Evolutionary conservation across 1,140 invertebrate species (phyloP).

Genomic region (Eulimnadia texana): DNA sequence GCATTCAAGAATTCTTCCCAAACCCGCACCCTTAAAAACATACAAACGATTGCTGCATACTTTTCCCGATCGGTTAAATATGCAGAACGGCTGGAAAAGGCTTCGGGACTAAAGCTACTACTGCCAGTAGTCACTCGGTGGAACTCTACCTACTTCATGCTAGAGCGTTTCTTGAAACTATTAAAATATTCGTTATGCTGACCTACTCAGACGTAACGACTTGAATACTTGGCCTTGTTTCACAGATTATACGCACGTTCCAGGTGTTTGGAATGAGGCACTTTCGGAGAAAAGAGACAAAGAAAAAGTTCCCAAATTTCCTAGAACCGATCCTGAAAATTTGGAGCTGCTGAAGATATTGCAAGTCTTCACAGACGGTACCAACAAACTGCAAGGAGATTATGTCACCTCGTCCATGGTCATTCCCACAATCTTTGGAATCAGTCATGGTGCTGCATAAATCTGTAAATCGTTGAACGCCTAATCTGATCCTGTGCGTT

Average conservation of each 20-base stretch:
- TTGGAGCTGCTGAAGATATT: not conserved
- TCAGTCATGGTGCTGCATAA: not conserved
- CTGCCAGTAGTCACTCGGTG: conserved; percentile 1
- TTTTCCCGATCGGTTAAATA: not conserved
- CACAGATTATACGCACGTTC: not conserved
- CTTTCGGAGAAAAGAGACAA: not conserved
- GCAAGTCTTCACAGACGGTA: not conserved
- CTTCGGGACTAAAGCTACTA: not conserved
- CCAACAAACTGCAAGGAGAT: not conserved
- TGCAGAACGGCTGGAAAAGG: not conserved
- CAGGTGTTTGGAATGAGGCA: not conserved
- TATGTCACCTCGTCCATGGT: not conserved
- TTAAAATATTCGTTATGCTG: not conserved
- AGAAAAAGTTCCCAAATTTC: not conserved
- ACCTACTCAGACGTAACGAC: no score
- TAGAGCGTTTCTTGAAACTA: not conserved
- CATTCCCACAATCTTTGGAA: conserved; percentile 4
- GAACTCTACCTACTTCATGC: not conserved
- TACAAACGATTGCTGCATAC: not conserved
- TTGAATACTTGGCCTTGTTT: not conserved
- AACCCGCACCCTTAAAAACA: not conserved
- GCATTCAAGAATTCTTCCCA: not conserved
- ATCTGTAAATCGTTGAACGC: not conserved
- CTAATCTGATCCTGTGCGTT: not conserved
- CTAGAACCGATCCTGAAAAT: not conserved